Evolutionary conservation across 2,888 invertebrate species (phyloP), one percentile per base, ranked within the genome.

Genomic region (Drosophila helvetica): DNA sequence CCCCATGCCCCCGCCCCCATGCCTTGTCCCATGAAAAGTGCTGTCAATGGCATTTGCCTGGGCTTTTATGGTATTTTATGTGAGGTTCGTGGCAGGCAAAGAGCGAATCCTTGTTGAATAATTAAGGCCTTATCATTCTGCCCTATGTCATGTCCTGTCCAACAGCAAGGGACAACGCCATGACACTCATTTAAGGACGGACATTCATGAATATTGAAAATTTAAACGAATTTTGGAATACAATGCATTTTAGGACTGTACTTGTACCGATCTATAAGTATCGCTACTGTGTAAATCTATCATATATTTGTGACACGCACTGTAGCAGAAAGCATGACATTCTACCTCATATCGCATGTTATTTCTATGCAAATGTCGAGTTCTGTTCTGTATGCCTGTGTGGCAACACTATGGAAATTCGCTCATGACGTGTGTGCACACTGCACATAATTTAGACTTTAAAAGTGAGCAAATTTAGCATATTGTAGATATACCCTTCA

Each of bases 21-120:
- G 46, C 33, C 47, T 15, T 65, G 53, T 30, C 66, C 54, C 66
- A 67, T 57, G 67, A 66, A 68, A 57, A 66, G 47, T 57, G 66
- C 65, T 68, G 66, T 68, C 68, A 65, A 80, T 68, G 66, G 66
- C 68, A 69, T 42, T 78, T 77, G 67, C 59, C 74, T 62, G 76
- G 68, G 46, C 76, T 84, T 81, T 71, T 71, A 71, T 71, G 70
- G 61, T 46, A 57, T 69, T 69, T 77, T 74, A 81, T 84, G 72
- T 30, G 52, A 27, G 61, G 65, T 70, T 67, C 84, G 69, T 84
- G 80, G 45, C 70, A 10, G 48, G 66, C 50, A 75, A 60, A 30
- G 59, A 59, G 52, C 48, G 48, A 55, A 66, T 58, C 67, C 74
- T 70, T 69, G 47, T 46, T 60, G 64, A 58, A 75, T 75, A 77